Evolutionary conservation across 2,888 invertebrate species (phyloP), one percentile per base, ranked within the genome.

Genomic region (Drosophila fulvimacula): DNA sequence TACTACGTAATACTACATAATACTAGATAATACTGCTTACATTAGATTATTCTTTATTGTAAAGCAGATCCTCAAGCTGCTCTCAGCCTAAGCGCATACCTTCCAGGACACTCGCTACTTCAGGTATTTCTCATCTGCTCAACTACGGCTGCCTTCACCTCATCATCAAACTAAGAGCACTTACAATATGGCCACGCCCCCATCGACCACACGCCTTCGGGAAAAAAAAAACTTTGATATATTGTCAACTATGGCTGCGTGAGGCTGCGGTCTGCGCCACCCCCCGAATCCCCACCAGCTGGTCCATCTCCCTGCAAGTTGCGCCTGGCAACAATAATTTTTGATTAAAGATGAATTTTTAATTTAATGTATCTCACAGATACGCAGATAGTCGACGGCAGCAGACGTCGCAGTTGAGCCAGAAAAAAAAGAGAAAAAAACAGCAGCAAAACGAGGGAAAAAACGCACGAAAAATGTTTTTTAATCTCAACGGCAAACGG

Each of bases 331-430:
- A 88, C 90, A 90, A 91, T 91, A 90, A 91, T 91, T 91, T 91
- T 90, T 91, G 91, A 91, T 91, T 91, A 91, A 90, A 91, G 90
- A 91, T 91, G 91, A 91, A 91, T 91, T 91, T 91, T 91, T 91
- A 91, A 91, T 91, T 89, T 89, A 88, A 86, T 89, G 88, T 88
- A 86, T 81, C 84, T 83, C 69, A 63, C 80, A 88, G 90, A 87
- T 69, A 76, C 64, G 67, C 75, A 77, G 79, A 75, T 74, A 76
- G 76, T 62, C 83, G 62, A 72, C 61, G 49, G 51, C 51, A 36
- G 51, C 51, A 51, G 53, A 27, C 39, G 55, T 46, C n/a, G 56
- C 27, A 19, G 59, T 38, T 27, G 71, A 46, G 15, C 44, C 15
- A 10, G n/a, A 27, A 27, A 19, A 11, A 5, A 2, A 9, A n/a